Percentiles rank a stretch among this genome's conserved stretches.
These are phyloP conservation scores for Enteromius trimaculatus DNA, from an alignment of 2,797 vertebrate species.

Conservation along the genomic window DNA sequence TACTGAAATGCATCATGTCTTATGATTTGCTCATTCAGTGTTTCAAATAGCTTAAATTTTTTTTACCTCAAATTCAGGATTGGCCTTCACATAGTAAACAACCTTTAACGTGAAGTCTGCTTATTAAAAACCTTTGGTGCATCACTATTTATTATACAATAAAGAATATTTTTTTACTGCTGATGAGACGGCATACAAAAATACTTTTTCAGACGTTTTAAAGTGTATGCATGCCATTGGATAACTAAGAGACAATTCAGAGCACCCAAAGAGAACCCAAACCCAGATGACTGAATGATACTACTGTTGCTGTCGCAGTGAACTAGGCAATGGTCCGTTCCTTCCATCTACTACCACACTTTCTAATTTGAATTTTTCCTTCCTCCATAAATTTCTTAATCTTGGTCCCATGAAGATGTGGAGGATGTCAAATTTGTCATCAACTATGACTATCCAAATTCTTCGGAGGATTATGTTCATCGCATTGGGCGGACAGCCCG, in stretches of 20 bases:
- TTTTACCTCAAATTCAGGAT: background rate
- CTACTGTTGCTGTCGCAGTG: background rate
- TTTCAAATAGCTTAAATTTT: background rate
- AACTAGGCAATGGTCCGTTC: background rate
- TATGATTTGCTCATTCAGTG: background rate
- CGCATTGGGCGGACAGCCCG: conserved; percentile 96
- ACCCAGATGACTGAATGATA: background rate
- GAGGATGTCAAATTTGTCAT: conserved; percentile 99
- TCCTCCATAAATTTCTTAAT: background rate
- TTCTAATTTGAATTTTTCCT: conserved; percentile 17
- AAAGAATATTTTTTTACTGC: background rate
- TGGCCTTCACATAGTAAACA: background rate
- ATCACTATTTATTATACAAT: background rate
- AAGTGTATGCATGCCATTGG: background rate
- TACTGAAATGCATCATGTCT: background rate
- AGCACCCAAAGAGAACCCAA: background rate
- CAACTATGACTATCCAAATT: conserved; percentile 99
- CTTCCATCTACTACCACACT: background rate
- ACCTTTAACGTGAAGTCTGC: background rate
- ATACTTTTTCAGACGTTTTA: background rate
- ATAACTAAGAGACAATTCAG: background rate
- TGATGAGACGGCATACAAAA: background rate
- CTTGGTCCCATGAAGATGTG: conserved; percentile 83
- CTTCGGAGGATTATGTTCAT: conserved; percentile 97
- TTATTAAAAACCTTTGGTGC: background rate